Conservation (phyloP, 2,888 invertebrate species). For the Drosophila prolongata region DNA sequence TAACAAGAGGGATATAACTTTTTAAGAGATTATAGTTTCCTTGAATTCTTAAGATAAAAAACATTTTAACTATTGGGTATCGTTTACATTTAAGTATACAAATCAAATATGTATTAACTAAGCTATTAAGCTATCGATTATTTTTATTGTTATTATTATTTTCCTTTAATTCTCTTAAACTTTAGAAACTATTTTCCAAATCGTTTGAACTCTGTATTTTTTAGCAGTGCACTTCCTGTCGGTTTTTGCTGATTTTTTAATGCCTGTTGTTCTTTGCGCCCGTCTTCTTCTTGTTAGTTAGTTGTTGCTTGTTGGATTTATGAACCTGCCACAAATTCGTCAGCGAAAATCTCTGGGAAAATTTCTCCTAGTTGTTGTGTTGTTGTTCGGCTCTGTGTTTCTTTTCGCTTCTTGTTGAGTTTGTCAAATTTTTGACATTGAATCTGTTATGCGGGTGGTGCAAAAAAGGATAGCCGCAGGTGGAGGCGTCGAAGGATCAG, state of each 20-base stretch:
- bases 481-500: conserved; percentile 15
- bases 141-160: too few species aligned
- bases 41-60: too few species aligned
- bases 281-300: conserved; percentile 30
- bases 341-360: conserved; percentile 38
- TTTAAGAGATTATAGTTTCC: too few species aligned
- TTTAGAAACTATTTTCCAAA: too few species aligned
- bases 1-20: too few species aligned
- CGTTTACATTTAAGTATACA: too few species aligned
- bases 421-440: conserved; percentile 59
- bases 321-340: conserved; percentile 57
- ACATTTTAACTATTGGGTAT: too few species aligned
- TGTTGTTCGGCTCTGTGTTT: conserved; percentile 9
- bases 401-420: conserved; percentile 22
- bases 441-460: conserved; percentile 20
- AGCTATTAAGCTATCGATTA: too few species aligned
- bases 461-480: conserved; percentile 11
- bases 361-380: conserved; percentile 1
- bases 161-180: too few species aligned
- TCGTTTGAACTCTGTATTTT: not conserved
- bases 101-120: too few species aligned
- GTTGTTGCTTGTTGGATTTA: conserved; percentile 50
- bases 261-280: conserved; percentile 28
- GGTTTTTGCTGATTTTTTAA: conserved; percentile 27
- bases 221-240: not conserved